Evolutionary conservation across 2,888 invertebrate genomes (phyloP).

Genomic region (Cephus spinipes): DNA sequence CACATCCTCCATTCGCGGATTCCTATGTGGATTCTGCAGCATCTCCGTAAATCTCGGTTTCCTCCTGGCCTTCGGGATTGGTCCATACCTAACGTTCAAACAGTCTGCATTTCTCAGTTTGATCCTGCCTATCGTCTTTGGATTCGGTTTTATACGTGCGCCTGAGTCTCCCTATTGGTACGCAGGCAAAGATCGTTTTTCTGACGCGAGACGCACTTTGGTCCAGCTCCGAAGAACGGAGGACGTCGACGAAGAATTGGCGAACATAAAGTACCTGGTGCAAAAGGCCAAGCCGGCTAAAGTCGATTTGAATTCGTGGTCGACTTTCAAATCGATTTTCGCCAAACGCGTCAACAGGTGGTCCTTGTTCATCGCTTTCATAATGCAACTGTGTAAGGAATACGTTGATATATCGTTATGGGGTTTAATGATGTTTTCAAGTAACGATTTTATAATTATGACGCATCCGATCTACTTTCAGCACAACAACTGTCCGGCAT

Average conservation of each 20-base stretch:
- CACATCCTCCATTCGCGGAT: not conserved
- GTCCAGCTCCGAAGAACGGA: not conserved
- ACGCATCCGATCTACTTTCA: not conserved
- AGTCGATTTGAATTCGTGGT: too few relatives aligned
- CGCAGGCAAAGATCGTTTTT: not conserved
- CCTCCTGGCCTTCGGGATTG: not conserved
- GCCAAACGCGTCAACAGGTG: too few relatives aligned
- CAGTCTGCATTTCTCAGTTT: not conserved
- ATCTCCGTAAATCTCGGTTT: not conserved
- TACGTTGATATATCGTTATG: too few relatives aligned
- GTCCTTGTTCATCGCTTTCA: too few relatives aligned
- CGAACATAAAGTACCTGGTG: not conserved
- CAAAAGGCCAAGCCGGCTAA: not conserved
- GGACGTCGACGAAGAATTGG: not conserved
- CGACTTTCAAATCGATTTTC: too few relatives aligned
- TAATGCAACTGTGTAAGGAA: too few relatives aligned
- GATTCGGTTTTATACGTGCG: not conserved
- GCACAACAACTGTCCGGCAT: not conserved
- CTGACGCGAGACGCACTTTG: not conserved
- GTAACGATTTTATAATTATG: too few relatives aligned
- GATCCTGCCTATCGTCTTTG: not conserved
- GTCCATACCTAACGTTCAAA: not conserved
- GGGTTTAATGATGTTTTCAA: too few relatives aligned
- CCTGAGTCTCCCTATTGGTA: slow-evolving; percentile 1
- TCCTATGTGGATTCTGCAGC: not conserved